Base-by-base conservation (phyloP, 2,888 invertebrate genomes). In the Drosophila percnosoma region DNA sequence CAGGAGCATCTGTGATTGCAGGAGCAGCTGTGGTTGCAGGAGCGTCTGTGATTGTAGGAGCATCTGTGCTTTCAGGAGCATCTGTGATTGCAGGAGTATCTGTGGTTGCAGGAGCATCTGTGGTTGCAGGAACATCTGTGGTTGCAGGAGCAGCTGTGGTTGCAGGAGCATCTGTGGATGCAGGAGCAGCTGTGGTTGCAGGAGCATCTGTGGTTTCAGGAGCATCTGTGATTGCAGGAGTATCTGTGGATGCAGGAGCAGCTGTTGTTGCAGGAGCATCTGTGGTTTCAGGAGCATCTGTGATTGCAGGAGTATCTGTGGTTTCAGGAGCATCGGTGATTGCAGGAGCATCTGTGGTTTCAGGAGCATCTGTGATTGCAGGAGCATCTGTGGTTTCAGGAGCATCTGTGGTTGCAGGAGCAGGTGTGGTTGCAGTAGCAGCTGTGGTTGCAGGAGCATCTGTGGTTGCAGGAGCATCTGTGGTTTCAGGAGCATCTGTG, bases 241-340 rank as follows among this genome's bases (percentile, higher is more conserved):
- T 0, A 31, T 0, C 0, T 31, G 31, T 31, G 31, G 0, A 2
- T 31, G 0, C 31, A 31, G 8, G 8, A 31, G 7, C 8, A 31
- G 0, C 0, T 8, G 31, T 31, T 1, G 2, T 8, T 8, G 0
- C 31, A 31, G 31, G 7, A 8, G 8, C 8, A 31, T 0, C 0
- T 8, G 31, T 29, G 29, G 0, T 29, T 29, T 0, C 7, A 29
- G 29, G 7, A 7, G 7, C 7, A 29, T 0, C 0, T 29, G 29
- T 29, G 2, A 27, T 1, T 36, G 1, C 21, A 3, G 69, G 45
- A 31, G 10, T 0, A 10, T 0, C 0, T 31, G 31, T 31, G 31
- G 0, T 10, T 31, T 10, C 38, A 2, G 55, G 59, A 2, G 18
- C 52, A 7, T 24, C 7, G 0, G 21, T 24, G 2, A 48, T 15